Base-by-base conservation (phyloP, 1,140 invertebrate genomes). In the Grapholita molesta region DNA sequence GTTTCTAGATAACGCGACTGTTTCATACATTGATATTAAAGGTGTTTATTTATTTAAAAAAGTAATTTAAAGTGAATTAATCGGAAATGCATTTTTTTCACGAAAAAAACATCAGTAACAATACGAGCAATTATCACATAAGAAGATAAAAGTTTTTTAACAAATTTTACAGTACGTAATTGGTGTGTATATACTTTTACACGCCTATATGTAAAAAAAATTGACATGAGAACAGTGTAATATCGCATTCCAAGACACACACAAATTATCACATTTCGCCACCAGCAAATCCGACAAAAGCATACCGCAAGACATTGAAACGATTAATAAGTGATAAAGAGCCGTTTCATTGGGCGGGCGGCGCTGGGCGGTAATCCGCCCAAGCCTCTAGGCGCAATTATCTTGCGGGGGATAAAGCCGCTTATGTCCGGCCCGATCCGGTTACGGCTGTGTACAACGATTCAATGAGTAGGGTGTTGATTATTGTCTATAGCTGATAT, bases 351-450 rank as follows among this genome's bases (percentile, higher is more conserved):
- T 18, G 24, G 42, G 33, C 32, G 53, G 15, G 66, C 33, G 67
- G 67, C 66, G 67, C 53, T 70, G 74, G 72, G 67, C 67, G 66
- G 68, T 78, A 82, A 79, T 76, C 78, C 72, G 77, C 25, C 69
- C 69, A 82, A 78, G 73, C 72, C 67, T 70, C 69, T 77, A 79
- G 66, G 70, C 70, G 77, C 76, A 80, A 84, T 84, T 81, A 84
- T 83, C 77, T 73, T n/a, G 48, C 6, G n/a, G 61, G 65, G 74
- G 69, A 77, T 83, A 77, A 73, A 77, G 75, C 68, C 69, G 70
- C 67, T 76, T 76, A 71, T 7, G 33, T 42, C 66, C 66, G 65
- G 65, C 64, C 66, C 53, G 66, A 68, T 79, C 64, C 75, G 79
- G n/a, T 81, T 81, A 74, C 61, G 57, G 67, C 52, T 52, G 72